Evolutionary conservation across 1,140 invertebrate species (phyloP), one percentile per base, ranked within the genome.

Genomic region (Hyphantria cunea): DNA sequence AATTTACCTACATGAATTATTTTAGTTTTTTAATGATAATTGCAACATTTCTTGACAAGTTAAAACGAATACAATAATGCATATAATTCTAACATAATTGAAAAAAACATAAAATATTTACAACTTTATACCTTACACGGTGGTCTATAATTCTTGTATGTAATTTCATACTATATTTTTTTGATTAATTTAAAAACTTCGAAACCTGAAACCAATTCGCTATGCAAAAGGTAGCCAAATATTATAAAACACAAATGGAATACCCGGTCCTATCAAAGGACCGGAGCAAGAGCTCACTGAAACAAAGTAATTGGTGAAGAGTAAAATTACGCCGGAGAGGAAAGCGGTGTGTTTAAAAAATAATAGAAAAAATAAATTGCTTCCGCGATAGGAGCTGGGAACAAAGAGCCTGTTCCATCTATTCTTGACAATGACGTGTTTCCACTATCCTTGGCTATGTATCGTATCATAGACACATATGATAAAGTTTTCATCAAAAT

Each of bases 221-320:
- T 5, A 25, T 3, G 14, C 10, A 34, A 64, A 49, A 64, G 47
- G 37, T 49, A 67, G 62, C 47, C 39, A 58, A 71, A 71, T 67
- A 67, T 67, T 71, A 60, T 55, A 66, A 67, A 67, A 64, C 31
- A 63, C 54, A 61, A 64, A 64, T 53, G 52, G 34, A 60, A 55
- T 63, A 66, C 33, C 41, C 41, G 58, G 58, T 54, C 47, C 62
- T 60, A 64, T 59, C 17, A 66, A 66, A 51, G 62, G 48, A 61
- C 52, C 62, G 60, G 39, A 64, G 68, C 70, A 66, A 71, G 73
- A 71, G 55, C 72, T 76, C 56, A 72, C 64, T 63, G 55, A 75
- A 73, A 78, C 76, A 82, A 76, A 78, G 74, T 75, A 79, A 74
- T 77, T 74, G 68, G 66, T 67, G 72, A 72, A 53, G 61, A 77